phyloP scores from a whole-genome alignment of 2,888 invertebrate species.

The Nomada ferruginata region DNA sequence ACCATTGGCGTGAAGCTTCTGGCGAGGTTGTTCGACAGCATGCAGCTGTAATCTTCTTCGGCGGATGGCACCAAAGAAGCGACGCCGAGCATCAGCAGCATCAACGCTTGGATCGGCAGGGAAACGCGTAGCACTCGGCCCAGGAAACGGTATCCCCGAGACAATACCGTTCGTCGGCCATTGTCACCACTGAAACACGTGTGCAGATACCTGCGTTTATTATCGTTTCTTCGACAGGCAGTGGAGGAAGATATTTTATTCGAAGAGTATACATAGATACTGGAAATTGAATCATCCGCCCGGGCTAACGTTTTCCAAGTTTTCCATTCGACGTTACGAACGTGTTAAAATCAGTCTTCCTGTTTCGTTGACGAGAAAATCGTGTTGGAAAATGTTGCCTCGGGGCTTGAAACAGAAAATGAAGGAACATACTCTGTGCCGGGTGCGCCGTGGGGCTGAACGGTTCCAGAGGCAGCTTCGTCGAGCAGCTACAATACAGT shows the following conservation, averaged over 20 bases:
- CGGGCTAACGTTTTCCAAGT: constrained; percentile 7
- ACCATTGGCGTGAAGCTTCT: constrained; percentile 95
- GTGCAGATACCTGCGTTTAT: background rate
- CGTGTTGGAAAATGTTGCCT: constrained; percentile 25
- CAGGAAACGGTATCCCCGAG: constrained; percentile 93
- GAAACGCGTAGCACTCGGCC: constrained; percentile 96
- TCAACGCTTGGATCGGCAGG: constrained; percentile 96
- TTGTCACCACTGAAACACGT: constrained; percentile 84
- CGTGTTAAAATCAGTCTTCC: too few species aligned
- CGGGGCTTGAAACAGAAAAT: constrained; percentile 69
- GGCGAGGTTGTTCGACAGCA: constrained; percentile 93
- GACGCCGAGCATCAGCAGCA: constrained; percentile 96
- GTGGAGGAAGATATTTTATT: constrained; percentile 1
- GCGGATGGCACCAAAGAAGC: constrained; percentile 96
- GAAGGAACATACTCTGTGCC: constrained; percentile 81
- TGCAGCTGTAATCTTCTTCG: constrained; percentile 93
- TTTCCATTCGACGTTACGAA: too few species aligned
- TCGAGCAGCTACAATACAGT: constrained; percentile 89
- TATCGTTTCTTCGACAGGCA: background rate
- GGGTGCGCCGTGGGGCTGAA: constrained; percentile 82
- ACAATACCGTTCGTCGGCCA: constrained; percentile 87
- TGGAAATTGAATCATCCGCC: constrained; percentile 7
- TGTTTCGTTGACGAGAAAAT: too few species aligned
- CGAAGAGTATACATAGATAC: background rate
- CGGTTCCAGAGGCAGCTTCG: constrained; percentile 86